Evolutionary conservation across 2,888 invertebrate genomes (phyloP), one percentile per base, ranked within the genome.

Genomic region (Nasonia oneida): DNA sequence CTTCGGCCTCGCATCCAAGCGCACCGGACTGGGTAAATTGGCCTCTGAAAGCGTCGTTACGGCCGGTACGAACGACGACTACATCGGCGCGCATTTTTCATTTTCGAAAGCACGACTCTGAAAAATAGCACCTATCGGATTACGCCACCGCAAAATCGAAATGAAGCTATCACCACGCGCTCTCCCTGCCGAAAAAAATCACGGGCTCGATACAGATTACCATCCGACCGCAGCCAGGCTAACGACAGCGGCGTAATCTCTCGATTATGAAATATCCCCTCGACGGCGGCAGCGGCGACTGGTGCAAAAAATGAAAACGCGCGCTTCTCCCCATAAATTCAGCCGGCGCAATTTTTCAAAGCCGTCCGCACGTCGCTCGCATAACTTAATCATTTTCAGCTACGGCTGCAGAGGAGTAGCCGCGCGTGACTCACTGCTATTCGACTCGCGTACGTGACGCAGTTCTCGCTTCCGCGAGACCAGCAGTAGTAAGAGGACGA

Each of bases 321-420:
- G n/a, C 53, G 3, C 10, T 23, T 47, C 14, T 5, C n/a, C 29
- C 61, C 61, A 61, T 81, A 74, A 74, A 74, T 81, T 73, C 29
- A 23, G 10, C 15, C 8, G 29, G 3, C 67, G 70, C 57, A 74
- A 42, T 61, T 81, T 74, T 81, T 74, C 74, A 73, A 74, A 81
- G 29, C 29, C 70, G 74, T 74, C 23, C 79, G 15, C 81, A 70
- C 81, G 47, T 47, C 71, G 57, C 61, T 74, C 73, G 73, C 61
- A 73, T 81, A 73, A 74, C 74, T 81, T 74, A 74, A 81, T 81
- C 74, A 74, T 61, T 81, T 81, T 74, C 57, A 73, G 73, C 61
- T 57, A 15, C 61, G 42, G 80, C n/a, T 47, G 0, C n/a, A 64
- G 57, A 57, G n/a, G 57, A 57, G 57, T 18, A 57, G n/a, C 57